Conservation (phyloP, 2,888 invertebrate species). For the Timema podura region DNA sequence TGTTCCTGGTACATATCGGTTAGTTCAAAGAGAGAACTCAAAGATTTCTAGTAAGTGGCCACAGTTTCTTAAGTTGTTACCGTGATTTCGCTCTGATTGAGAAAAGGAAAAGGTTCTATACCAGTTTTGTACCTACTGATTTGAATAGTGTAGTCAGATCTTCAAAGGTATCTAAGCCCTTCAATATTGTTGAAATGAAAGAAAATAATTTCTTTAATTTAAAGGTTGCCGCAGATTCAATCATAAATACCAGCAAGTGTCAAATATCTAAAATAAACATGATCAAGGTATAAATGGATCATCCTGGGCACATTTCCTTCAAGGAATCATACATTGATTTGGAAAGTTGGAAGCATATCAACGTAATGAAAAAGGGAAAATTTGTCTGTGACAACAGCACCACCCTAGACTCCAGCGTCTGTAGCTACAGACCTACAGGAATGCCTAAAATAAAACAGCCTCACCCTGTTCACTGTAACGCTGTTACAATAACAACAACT, state of each 20-base stretch:
- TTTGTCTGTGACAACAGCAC: neutral
- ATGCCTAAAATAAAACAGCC: no score
- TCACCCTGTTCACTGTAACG: no score
- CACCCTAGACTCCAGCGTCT: no score
- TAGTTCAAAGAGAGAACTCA: neutral
- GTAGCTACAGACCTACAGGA: no score
- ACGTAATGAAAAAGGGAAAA: constrained; percentile 9
- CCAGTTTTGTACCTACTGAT: neutral
- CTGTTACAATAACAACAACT: no score
- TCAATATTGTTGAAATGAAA: neutral
- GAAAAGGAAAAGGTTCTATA: neutral
- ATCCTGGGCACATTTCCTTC: neutral
- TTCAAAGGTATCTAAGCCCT: neutral
- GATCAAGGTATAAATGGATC: neutral
- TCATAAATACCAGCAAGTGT: no score
- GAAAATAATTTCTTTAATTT: constrained; percentile 15
- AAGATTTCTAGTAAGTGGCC: neutral
- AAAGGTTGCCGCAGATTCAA: constrained; percentile 9
- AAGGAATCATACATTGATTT: neutral
- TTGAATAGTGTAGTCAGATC: neutral
- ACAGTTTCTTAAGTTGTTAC: neutral
- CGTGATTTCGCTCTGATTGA: neutral
- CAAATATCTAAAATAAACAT: constrained; percentile 10
- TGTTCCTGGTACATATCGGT: constrained; percentile 7
- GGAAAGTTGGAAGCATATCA: constrained; percentile 11